These are phyloP conservation scores for Cepaea nemoralis DNA, from an alignment of 1,140 invertebrate species.

Conservation along the genomic window DNA sequence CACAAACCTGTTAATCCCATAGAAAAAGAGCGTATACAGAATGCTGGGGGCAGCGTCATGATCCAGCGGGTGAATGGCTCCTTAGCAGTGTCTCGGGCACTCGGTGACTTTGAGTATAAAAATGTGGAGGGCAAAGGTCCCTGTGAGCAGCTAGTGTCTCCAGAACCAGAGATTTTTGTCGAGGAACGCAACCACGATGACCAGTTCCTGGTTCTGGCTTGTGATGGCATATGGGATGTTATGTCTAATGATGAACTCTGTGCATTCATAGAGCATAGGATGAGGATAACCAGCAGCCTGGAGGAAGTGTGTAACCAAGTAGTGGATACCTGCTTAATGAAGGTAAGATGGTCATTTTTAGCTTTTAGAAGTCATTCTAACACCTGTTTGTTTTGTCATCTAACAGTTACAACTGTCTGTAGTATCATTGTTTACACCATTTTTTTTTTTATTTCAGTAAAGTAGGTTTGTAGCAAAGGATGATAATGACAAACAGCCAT, in stretches of 20 bases:
- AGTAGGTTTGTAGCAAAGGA: too few relatives aligned
- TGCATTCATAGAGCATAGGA: constrained; percentile 90
- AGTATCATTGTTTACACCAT: too few relatives aligned
- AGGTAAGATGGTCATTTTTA: too few relatives aligned
- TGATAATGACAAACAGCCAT: too few relatives aligned
- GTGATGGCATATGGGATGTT: constrained; percentile 99
- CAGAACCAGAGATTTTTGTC: constrained; percentile 91
- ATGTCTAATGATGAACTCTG: constrained; percentile 94
- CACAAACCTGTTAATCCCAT: constrained; percentile 93
- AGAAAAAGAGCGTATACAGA: constrained; percentile 93
- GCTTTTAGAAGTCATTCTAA: too few relatives aligned
- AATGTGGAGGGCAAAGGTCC: constrained; percentile 84
- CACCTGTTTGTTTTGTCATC: too few relatives aligned
- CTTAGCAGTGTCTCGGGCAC: constrained; percentile 90
- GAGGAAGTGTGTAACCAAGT: constrained; percentile 94
- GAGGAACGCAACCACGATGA: constrained; percentile 80
- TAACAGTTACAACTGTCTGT: too few relatives aligned
- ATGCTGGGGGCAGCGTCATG: constrained; percentile 97
- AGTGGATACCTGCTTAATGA: constrained; percentile 97
- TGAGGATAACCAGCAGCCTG: constrained; percentile 89
- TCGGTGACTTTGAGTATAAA: constrained; percentile 99
- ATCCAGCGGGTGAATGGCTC: constrained; percentile 86
- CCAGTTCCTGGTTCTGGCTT: constrained; percentile 96
- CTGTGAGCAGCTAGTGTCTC: constrained; percentile 88
- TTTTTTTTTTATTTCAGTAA: too few relatives aligned